phyloP scores from a whole-genome alignment of 2,113 vertebrate genomes.

The Pachypanchax playfairii region DNA sequence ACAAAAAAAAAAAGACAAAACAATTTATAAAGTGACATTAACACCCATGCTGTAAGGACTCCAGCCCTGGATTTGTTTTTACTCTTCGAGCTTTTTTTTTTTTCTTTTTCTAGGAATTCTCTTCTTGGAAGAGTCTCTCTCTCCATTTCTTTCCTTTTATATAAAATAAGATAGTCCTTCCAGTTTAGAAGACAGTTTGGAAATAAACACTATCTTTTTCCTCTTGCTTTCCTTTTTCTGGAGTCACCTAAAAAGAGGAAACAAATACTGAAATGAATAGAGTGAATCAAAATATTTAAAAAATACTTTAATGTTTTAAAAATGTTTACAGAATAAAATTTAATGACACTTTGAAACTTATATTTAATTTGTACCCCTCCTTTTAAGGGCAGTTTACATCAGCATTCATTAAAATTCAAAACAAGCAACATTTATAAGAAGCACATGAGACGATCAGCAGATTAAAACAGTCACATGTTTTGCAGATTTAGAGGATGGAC shows the following conservation, averaged over 20 bases:
- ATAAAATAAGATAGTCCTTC: slow-evolving; percentile 40
- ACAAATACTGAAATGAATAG: slow-evolving; percentile 56
- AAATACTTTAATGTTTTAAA: slow-evolving; percentile 19
- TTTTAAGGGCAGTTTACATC: slow-evolving; percentile 25
- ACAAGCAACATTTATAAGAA: slow-evolving; percentile 51
- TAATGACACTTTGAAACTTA: background rate
- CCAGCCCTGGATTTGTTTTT: background rate
- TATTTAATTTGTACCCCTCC: background rate
- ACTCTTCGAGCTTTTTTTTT: too few relatives aligned
- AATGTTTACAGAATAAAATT: background rate
- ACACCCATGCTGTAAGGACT: slow-evolving; percentile 23
- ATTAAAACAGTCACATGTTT: slow-evolving; percentile 45
- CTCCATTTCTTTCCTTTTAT: background rate
- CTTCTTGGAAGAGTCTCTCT: too few relatives aligned
- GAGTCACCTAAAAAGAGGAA: slow-evolving; percentile 61
- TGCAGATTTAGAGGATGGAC: slow-evolving; percentile 59
- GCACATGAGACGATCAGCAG: slow-evolving; percentile 51
- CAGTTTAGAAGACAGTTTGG: slow-evolving; percentile 25
- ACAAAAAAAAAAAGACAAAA: slow-evolving; percentile 22
- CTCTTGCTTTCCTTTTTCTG: slow-evolving; percentile 74
- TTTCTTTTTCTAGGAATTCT: too few relatives aligned
- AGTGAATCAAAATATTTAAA: slow-evolving; percentile 10
- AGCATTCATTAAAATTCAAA: slow-evolving; percentile 18
- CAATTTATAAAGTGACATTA: slow-evolving; percentile 57
- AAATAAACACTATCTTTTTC: slow-evolving; percentile 73